phyloP scores from a whole-genome alignment of 2,888 invertebrate species.

The Pseudococcus longispinus region DNA sequence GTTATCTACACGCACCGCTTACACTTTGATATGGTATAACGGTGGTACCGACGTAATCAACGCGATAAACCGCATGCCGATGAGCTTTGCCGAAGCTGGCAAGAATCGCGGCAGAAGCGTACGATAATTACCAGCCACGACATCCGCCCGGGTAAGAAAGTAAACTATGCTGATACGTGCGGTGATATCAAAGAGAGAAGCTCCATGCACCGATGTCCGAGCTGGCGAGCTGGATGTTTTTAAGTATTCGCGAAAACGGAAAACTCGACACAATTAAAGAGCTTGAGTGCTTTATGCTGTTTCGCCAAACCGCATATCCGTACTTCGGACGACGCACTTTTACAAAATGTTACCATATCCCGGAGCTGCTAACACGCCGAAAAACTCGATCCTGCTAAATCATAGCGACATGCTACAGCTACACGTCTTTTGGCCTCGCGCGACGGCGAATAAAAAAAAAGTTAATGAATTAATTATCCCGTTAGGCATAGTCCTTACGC shows the following conservation, averaged over 20 bases:
- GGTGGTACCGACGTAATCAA: background rate
- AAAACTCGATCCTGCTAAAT: background rate
- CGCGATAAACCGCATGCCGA: background rate
- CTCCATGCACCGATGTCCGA: background rate
- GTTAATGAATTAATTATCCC: constrained; percentile 15
- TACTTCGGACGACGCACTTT: background rate
- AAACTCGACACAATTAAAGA: constrained; percentile 28
- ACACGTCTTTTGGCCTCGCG: background rate
- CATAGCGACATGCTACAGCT: background rate
- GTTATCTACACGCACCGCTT: too few relatives aligned
- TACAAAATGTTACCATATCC: constrained; percentile 18
- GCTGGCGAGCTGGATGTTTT: background rate
- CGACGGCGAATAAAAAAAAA: background rate
- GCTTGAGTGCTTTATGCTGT: constrained; percentile 33
- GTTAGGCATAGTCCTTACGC: background rate
- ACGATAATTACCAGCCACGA: background rate
- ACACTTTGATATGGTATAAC: background rate
- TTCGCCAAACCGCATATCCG: constrained; percentile 12
- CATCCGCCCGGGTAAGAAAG: background rate
- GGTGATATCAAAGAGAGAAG: background rate
- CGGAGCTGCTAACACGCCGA: constrained; percentile 29
- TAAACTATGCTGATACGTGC: background rate
- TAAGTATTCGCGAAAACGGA: constrained; percentile 15
- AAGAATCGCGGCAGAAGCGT: background rate
- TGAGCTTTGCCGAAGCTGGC: background rate